Conservation (phyloP, 2,113 vertebrate genomes). For the Trogon surrucura region DNA sequence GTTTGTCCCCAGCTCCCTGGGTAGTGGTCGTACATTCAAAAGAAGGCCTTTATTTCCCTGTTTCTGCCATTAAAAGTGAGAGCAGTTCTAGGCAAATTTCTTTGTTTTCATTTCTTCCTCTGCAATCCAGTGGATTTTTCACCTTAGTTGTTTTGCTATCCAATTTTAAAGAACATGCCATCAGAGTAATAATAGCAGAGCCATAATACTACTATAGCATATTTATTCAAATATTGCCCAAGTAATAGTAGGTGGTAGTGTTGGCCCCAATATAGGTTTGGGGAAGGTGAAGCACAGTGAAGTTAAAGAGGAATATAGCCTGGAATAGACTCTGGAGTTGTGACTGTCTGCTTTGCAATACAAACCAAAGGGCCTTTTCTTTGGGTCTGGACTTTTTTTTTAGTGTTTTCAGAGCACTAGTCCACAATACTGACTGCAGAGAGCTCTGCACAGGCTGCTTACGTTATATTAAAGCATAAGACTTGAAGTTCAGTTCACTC, state of each 20-base stretch:
- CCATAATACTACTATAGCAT: fast-evolving
- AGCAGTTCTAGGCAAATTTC: background rate
- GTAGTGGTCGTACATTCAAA: background rate
- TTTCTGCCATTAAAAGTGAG: background rate
- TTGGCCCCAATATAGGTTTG: background rate
- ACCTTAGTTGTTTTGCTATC: background rate
- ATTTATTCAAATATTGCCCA: background rate
- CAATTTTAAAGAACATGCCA: background rate
- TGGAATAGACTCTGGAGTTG: background rate
- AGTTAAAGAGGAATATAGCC: background rate
- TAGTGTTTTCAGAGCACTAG: background rate
- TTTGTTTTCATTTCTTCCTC: background rate
- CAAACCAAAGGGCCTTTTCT: background rate
- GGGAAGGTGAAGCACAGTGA: background rate
- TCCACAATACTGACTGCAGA: background rate
- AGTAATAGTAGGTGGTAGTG: background rate
- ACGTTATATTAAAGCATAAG: background rate
- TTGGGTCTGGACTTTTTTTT: background rate
- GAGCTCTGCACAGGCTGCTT: background rate
- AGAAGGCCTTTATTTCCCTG: background rate
- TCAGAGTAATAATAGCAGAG: background rate
- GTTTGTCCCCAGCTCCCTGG: background rate
- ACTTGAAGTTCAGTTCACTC: background rate
- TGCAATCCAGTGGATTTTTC: background rate
- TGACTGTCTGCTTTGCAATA: background rate